phyloP scores from a whole-genome alignment of 2,797 vertebrate genomes.

The Eidolon dupreanum region DNA sequence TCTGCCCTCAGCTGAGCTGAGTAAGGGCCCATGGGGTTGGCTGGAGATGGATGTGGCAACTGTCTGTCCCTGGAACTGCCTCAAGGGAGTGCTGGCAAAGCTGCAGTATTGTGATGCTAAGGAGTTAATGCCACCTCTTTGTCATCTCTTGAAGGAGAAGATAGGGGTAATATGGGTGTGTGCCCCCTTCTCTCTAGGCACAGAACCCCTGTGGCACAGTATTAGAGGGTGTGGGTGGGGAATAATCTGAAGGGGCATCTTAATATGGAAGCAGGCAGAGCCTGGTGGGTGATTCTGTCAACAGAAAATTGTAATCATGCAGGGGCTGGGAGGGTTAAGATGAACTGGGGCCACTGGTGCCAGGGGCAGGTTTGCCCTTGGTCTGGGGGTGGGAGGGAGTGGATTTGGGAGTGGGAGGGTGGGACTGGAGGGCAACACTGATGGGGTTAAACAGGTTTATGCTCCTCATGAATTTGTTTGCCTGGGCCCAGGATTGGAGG shows the following conservation, averaged over 20 bases:
- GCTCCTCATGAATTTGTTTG: constrained; percentile 80
- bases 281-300: constrained; percentile 72
- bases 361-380: constrained; percentile 48
- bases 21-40: constrained; percentile 49
- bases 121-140: constrained; percentile 38
- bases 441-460: constrained; percentile 77
- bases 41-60: constrained; percentile 32
- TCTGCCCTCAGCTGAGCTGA: constrained; percentile 72
- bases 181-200: constrained; percentile 31
- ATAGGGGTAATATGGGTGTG: neutral
- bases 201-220: constrained; percentile 50
- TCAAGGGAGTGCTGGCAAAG: constrained; percentile 47
- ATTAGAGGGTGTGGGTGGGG: constrained; percentile 51
- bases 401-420: constrained; percentile 21
- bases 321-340: constrained; percentile 65
- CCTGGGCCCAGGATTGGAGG: constrained; percentile 78
- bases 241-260: neutral
- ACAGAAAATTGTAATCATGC: constrained; percentile 75
- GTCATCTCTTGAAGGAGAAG: constrained; percentile 42
- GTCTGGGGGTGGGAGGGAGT: constrained; percentile 54
- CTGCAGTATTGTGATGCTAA: constrained; percentile 42
- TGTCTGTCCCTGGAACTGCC: constrained; percentile 28
- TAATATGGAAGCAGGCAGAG: constrained; percentile 76
- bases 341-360: constrained; percentile 69
- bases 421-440: constrained; percentile 66